These are phyloP conservation scores for Caenorhabditis doughertyi DNA, from an alignment of 2,888 invertebrate genomes.

Conservation along the genomic window DNA sequence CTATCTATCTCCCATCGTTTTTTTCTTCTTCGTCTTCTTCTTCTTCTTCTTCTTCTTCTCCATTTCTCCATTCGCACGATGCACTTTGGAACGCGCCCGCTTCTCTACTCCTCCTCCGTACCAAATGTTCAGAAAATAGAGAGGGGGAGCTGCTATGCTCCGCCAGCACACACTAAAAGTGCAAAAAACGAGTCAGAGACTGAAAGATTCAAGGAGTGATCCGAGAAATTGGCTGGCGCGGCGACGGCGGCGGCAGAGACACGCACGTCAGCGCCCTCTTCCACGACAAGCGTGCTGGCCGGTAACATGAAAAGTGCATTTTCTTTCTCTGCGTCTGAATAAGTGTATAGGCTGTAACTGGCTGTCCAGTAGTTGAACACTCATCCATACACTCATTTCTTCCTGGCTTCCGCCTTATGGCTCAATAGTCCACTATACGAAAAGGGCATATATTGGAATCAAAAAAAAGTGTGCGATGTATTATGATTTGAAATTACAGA, in stretches of 20 bases:
- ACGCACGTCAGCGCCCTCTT: constrained; percentile 61
- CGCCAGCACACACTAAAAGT: constrained; percentile 55
- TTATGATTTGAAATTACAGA: not conserved
- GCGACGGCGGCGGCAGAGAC: constrained; percentile 28
- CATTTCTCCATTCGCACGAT: not conserved
- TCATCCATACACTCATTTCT: constrained; percentile 30
- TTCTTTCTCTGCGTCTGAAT: constrained; percentile 41
- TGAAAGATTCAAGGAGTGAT: not conserved
- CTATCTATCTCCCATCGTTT: constrained; percentile 3
- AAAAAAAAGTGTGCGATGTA: not conserved
- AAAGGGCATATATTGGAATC: not conserved
- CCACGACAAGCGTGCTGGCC: constrained; percentile 55
- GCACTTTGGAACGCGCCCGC: constrained; percentile 33
- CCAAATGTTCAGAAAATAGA: constrained; percentile 43
- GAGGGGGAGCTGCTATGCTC: constrained; percentile 20
- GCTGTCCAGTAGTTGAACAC: constrained; percentile 23
- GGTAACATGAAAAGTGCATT: constrained; percentile 67
- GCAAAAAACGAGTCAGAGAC: constrained; percentile 18
- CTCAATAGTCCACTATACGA: constrained; percentile 16
- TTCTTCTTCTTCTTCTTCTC: no score
- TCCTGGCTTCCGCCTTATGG: constrained; percentile 23
- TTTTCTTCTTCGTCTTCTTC: no score
- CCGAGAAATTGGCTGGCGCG: constrained; percentile 37
- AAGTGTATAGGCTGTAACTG: constrained; percentile 26
- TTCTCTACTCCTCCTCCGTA: constrained; percentile 3